Conservation (phyloP, 2,888 invertebrate genomes). For the Pterostichus madidus region DNA sequence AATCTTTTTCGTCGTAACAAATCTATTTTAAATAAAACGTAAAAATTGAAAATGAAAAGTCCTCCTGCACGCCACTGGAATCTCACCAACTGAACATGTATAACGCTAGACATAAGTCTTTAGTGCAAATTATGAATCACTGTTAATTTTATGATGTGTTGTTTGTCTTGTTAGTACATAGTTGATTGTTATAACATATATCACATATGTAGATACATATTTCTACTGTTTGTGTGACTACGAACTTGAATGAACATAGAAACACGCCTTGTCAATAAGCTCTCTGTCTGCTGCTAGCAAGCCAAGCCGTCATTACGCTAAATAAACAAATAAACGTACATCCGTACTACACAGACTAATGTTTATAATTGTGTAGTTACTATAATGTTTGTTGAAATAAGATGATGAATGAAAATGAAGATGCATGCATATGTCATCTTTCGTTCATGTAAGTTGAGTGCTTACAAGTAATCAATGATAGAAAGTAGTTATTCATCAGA, state of each 20-base stretch:
- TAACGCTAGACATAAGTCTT: no score
- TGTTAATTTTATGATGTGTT: constrained; percentile 51
- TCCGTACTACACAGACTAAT: not conserved
- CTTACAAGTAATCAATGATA: not conserved
- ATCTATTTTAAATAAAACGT: no score
- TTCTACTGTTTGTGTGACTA: constrained; percentile 6
- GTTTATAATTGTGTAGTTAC: constrained; percentile 8
- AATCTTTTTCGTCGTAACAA: no score
- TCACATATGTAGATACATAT: constrained; percentile 20
- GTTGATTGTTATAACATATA: constrained; percentile 45
- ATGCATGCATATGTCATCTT: not conserved
- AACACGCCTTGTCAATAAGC: not conserved
- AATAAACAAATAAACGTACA: constrained; percentile 35
- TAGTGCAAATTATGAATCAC: constrained; percentile 41
- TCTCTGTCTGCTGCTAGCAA: not conserved
- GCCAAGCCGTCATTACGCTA: not conserved
- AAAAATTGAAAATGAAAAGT: no score
- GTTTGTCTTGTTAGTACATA: constrained; percentile 54
- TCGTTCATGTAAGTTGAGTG: not conserved
- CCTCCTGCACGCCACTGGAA: no score
- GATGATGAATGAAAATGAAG: constrained; percentile 2
- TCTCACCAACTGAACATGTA: no score
- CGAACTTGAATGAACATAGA: constrained; percentile 21
- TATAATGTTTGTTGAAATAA: constrained; percentile 1
- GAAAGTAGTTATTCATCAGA: no score